Conservation (phyloP, 2,113 vertebrate genomes). For the Acrocephalus arundinaceus region DNA sequence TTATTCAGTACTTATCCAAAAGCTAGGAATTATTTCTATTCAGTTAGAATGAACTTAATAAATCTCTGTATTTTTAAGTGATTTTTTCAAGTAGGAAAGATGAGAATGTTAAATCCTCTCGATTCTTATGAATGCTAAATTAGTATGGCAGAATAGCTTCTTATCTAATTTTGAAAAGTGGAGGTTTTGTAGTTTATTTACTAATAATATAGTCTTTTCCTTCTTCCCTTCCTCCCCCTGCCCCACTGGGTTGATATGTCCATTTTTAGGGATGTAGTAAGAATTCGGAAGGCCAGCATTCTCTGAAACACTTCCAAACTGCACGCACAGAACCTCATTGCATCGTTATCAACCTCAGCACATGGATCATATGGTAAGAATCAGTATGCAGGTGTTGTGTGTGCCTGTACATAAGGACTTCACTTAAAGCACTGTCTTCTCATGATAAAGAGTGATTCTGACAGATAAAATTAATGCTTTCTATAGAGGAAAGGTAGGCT, state of each 20-base stretch:
- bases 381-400: neutral
- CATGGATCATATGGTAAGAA: constrained; percentile 93
- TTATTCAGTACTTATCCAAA: neutral
- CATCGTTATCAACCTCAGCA: constrained; percentile 89
- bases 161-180: neutral
- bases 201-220: neutral
- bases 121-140: neutral
- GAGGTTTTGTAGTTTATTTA: neutral
- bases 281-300: constrained; percentile 87
- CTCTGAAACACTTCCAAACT: constrained; percentile 86
- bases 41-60: neutral
- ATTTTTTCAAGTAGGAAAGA: neutral
- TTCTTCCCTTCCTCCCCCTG: neutral
- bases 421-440: neutral
- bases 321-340: constrained; percentile 85
- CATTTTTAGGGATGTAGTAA: constrained; percentile 86
- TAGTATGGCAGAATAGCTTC: neutral
- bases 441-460: neutral
- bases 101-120: neutral
- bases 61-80: neutral
- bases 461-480: neutral
- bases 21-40: neutral
- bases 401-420: neutral
- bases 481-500: neutral
- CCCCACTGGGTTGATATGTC: neutral